Evolutionary conservation across 1,140 invertebrate species (phyloP).

Genomic region (Dryas iulia): DNA sequence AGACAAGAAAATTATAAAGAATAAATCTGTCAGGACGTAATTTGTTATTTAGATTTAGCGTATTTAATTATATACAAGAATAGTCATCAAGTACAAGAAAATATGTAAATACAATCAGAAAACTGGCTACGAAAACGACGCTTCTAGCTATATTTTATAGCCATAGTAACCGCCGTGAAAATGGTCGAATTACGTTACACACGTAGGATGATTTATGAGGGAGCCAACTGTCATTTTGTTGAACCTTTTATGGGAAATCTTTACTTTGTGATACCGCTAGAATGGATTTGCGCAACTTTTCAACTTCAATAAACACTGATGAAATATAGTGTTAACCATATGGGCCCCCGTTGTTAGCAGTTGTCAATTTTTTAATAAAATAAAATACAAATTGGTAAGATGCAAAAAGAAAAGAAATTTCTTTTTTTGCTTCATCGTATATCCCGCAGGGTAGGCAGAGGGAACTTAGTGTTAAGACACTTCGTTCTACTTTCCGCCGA

Average conservation of each 20-base stretch:
- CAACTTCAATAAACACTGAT: slow-evolving; percentile 41
- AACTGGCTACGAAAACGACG: slow-evolving; percentile 32
- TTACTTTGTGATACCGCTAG: slow-evolving; percentile 50
- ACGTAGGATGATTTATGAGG: slow-evolving; percentile 66
- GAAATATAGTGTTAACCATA: slow-evolving; percentile 29
- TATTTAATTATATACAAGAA: background rate
- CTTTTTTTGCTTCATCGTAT: too few relatives aligned
- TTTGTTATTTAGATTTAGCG: slow-evolving; percentile 3
- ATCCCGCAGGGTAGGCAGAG: too few relatives aligned
- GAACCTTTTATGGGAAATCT: slow-evolving; percentile 64
- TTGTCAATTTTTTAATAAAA: slow-evolving; percentile 5
- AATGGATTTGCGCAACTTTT: slow-evolving; percentile 34
- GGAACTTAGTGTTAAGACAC: too few relatives aligned
- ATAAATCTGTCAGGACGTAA: slow-evolving; percentile 2
- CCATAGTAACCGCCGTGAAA: slow-evolving; percentile 38
- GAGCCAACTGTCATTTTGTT: slow-evolving; percentile 51
- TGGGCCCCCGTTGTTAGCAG: slow-evolving; percentile 28
- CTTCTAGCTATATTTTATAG: slow-evolving; percentile 41
- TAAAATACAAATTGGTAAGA: background rate
- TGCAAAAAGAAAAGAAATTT: too few relatives aligned
- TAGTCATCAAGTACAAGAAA: background rate
- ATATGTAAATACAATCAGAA: slow-evolving; percentile 17
- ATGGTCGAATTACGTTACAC: slow-evolving; percentile 48
- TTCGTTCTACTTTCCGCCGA: too few relatives aligned
- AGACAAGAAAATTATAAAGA: slow-evolving; percentile 14